Evolutionary conservation across 2,797 vertebrate species (phyloP), one percentile per base, ranked within the genome.

Genomic region (Eleutherodactylus coqui): DNA sequence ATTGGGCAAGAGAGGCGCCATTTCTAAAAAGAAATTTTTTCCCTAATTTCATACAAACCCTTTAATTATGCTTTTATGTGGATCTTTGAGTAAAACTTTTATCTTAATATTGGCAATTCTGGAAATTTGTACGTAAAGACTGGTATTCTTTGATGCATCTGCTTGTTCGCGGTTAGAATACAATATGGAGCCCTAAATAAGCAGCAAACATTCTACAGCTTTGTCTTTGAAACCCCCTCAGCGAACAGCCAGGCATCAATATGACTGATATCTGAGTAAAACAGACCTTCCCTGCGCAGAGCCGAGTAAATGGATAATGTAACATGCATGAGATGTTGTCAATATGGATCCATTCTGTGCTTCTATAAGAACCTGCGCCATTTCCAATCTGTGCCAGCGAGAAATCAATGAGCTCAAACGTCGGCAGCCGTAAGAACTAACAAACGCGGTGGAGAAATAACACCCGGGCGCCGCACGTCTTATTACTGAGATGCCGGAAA

Each of bases 271-370:
- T 72, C 69, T 72, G 10, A 24, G 0, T 72, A 73, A 27, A 43
- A 45, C 70, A 73, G 70, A 45, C 70, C 34, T 70, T 24, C 67
- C 36, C 36, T 41, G 67, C 67, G 24, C 34, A 45, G 67, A 70
- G 70, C 70, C 24, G 29, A 43, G 38, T 73, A 73, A 45, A 73
- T 73, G 38, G 38, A 73, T 73, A 45, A 73, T 73, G 41, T 27
- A 73, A 73, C 41, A 27, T 73, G 36, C 70, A 73, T 73, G 70
- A 73, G 41, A 45, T 43, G 36, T 43, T 70, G 70, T 73, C 70
- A 73, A 73, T 73, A 73, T 45, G 70, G 70, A 73, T 73, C 70
- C 24, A 73, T 73, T 73, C 70, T 73, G 70, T 73, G 70, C 17
- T 73, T 16, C 70, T 73, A 24, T 41, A 72, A n/a, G 43, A n/a